Conservation (phyloP, 2,113 vertebrate species). For the Tyto alba region DNA sequence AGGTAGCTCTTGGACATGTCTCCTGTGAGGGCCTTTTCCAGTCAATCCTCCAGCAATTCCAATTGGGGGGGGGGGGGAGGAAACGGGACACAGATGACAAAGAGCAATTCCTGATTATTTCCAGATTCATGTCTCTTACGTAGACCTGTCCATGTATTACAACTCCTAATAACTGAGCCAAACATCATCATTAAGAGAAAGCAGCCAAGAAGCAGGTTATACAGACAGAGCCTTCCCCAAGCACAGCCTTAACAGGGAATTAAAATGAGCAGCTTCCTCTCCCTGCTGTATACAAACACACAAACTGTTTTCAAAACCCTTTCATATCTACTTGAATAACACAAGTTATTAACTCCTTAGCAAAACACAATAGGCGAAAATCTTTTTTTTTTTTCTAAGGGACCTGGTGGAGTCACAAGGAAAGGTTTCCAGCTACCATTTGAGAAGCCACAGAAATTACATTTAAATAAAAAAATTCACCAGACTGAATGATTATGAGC, state of each 20-base stretch:
- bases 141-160: fast-evolving
- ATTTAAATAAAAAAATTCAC: constrained; percentile 2
- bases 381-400: neutral
- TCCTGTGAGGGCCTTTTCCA: neutral
- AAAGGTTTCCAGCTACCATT: neutral
- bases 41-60: neutral
- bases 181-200: neutral
- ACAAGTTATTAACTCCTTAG: neutral
- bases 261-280: neutral
- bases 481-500: neutral
- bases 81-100: no score
- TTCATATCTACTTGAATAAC: neutral
- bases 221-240: neutral
- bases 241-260: neutral
- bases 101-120: neutral
- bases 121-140: neutral
- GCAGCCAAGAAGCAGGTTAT: neutral
- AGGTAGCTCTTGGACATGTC: neutral
- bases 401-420: neutral
- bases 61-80: fast-evolving
- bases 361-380: neutral
- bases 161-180: neutral
- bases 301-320: neutral
- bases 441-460: neutral
- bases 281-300: neutral